phyloP scores from a whole-genome alignment of 2,797 vertebrate species.

The Syngnathus rostellatus region DNA sequence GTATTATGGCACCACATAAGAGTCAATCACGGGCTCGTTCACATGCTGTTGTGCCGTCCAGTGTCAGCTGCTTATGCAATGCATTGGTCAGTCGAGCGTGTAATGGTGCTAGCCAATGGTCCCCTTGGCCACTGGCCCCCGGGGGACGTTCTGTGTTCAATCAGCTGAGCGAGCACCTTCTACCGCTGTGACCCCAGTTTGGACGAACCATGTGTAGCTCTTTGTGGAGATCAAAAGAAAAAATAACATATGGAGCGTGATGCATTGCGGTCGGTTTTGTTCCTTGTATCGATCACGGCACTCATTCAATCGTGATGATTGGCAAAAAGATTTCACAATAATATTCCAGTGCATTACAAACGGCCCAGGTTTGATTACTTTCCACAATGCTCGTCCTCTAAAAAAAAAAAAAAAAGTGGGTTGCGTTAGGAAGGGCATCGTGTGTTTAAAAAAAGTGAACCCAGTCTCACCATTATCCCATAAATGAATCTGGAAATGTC shows the following conservation, averaged over 20 bases:
- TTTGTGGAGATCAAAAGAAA: conserved; percentile 8
- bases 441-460: no score
- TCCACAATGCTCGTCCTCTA: no score
- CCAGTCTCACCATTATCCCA: no score
- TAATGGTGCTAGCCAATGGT: conserved; percentile 40
- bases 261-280: no score
- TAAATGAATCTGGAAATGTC: no score
- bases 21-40: conserved; percentile 44
- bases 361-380: no score
- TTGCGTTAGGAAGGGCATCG: no score
- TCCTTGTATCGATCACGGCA: neutral
- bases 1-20: conserved; percentile 12
- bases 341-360: neutral
- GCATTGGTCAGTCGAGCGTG: conserved; percentile 24
- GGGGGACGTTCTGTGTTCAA: conserved; percentile 36
- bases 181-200: conserved; percentile 25
- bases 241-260: neutral
- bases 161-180: conserved; percentile 42
- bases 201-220: conserved; percentile 19
- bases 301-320: neutral
- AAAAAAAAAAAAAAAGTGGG: no score
- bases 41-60: conserved; percentile 29
- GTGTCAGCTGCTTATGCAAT: conserved; percentile 37
- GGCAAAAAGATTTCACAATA: neutral
- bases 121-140: conserved; percentile 32